Evolutionary conservation across 2,113 vertebrate genomes (phyloP).

Genomic region (Monopterus albus): DNA sequence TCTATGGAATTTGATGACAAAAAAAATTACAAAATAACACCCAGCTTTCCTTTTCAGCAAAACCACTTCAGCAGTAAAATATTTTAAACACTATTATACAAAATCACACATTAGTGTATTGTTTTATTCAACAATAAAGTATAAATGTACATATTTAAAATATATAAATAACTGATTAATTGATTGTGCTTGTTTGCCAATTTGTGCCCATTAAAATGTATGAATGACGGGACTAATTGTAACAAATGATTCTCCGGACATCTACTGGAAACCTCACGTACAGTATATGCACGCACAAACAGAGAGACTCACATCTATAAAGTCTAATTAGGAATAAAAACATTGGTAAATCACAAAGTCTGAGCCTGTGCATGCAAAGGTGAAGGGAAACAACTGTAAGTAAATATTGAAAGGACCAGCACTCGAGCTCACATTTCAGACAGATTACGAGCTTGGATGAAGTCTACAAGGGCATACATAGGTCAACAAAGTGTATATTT

Average conservation of each 20-base stretch:
- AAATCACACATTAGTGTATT: neutral
- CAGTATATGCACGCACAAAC: neutral
- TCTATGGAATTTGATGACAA: neutral
- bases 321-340: slow-evolving; percentile 10
- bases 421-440: no score
- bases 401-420: no score
- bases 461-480: no score
- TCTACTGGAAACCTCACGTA: slow-evolving; percentile 14
- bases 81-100: no score
- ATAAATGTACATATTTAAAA: neutral
- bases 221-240: slow-evolving; percentile 3
- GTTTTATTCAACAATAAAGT: neutral
- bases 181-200: neutral
- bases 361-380: no score
- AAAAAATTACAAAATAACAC: neutral
- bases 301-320: slow-evolving; percentile 27
- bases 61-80: no score
- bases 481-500: no score
- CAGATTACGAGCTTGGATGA: no score
- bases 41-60: no score
- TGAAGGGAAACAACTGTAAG: no score
- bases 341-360: slow-evolving; percentile 24
- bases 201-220: slow-evolving; percentile 2
- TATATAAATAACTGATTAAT: neutral
- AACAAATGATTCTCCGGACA: slow-evolving; percentile 12